Conservation (phyloP, 2,888 invertebrate genomes). For the Lasioglossum marginatum region DNA sequence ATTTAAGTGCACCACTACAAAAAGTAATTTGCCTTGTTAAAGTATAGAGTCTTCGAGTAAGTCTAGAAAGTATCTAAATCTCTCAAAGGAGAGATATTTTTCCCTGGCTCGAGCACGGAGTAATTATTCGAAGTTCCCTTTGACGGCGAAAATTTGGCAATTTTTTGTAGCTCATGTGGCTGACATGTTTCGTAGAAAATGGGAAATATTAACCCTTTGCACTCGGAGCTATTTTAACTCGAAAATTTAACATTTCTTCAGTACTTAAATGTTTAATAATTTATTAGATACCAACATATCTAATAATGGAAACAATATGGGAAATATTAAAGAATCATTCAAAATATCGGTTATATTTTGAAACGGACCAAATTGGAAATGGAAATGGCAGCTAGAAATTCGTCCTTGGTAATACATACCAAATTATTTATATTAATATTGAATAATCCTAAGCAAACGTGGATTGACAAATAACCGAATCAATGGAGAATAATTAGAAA, state of each 20-base stretch:
- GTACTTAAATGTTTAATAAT: no score
- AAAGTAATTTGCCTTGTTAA: no score
- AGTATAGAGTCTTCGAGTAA: no score
- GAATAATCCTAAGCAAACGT: not conserved
- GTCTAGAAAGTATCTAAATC: no score
- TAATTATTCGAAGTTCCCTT: constrained; percentile 12
- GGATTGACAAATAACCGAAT: not conserved
- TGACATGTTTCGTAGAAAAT: not conserved
- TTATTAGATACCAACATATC: no score
- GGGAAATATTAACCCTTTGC: not conserved
- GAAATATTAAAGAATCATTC: not conserved
- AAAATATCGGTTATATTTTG: not conserved
- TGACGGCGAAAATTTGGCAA: constrained; percentile 10
- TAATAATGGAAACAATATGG: no score
- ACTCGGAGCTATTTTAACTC: no score
- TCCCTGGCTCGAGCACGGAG: not conserved
- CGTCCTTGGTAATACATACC: not conserved
- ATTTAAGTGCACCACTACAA: no score
- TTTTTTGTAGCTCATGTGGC: not conserved
- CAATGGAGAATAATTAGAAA: not conserved
- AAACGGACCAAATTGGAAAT: not conserved
- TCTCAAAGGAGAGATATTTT: no score
- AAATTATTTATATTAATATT: not conserved
- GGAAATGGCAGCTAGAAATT: not conserved
- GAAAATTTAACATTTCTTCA: no score